Percentiles rank a stretch among this genome's conserved stretches.
Conservation (phyloP, 2,113 vertebrate genomes). For the Brachionichthys hirsutus region DNA sequence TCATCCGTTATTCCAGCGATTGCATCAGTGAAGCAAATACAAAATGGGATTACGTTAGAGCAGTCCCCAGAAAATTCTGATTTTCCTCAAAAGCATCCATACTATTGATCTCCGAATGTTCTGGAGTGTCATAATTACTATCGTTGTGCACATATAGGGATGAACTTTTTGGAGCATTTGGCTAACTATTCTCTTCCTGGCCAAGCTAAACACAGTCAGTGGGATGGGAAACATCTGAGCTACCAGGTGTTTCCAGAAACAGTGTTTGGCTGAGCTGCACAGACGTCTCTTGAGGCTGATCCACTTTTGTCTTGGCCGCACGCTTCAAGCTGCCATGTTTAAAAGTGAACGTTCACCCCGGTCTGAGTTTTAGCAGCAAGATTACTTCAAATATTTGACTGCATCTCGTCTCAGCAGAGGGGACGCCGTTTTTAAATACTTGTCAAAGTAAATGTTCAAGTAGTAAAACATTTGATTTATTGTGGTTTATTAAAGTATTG, state of each 20-base stretch:
- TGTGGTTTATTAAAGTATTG: no score
- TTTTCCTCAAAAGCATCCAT: constrained; percentile 27
- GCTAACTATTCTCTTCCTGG: not conserved
- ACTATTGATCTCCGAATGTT: no score
- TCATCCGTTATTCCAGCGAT: constrained; percentile 34
- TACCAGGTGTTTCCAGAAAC: constrained; percentile 5
- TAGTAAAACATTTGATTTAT: no score
- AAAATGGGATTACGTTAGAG: constrained; percentile 49
- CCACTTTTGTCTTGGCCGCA: not conserved
- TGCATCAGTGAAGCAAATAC: constrained; percentile 59
- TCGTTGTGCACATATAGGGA: no score
- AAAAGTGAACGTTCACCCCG: not conserved
- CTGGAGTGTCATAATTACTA: no score
- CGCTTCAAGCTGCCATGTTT: not conserved
- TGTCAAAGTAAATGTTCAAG: no score
- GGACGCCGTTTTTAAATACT: no score
- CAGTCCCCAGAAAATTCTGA: constrained; percentile 22
- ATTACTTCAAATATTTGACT: not conserved
- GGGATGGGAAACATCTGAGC: not conserved
- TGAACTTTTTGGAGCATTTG: no score
- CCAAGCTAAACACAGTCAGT: constrained; percentile 1
- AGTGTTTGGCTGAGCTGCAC: not conserved
- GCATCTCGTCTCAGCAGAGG: no score
- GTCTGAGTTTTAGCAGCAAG: not conserved
- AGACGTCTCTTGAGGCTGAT: not conserved